Evolutionary conservation across 1,140 invertebrate species (phyloP), one percentile per base, ranked within the genome.

Genomic region (Zaprionus africanus): DNA sequence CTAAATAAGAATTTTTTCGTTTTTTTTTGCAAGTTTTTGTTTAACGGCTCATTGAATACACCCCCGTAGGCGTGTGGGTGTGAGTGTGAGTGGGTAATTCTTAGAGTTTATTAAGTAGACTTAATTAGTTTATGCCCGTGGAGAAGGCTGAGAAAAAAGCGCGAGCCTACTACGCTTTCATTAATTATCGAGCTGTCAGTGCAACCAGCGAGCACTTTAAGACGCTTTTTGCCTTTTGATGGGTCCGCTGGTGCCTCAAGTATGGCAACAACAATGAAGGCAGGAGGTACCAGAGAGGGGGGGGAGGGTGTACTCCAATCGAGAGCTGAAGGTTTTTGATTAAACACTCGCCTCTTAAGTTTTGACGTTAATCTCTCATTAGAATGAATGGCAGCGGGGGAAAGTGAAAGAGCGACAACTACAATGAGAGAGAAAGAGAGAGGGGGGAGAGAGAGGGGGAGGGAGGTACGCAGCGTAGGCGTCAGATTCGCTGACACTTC

Each of bases 291-390:
- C 28, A 9, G 31, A 1, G 9, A 28, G 28, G 9, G 28, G 28
- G 11, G 46, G 51, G 11, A 51, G 3, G 51, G 2, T n/a, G n/a
- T 24, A 43, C 41, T 62, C 24, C n/a, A 58, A 41, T 53, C 43
- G 46, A 60, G 56, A 61, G 67, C 31, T 38, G 53, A 70, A 67
- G 63, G 65, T 79, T 88, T 88, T 87, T 87, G 84, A 88, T 88
- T 84, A 85, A 87, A 87, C 84, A 83, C 65, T 88, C 75, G 78
- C 81, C 76, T 88, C 75, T 86, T 68, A 87, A 87, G 74, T 88
- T 87, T 81, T 88, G 84, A 88, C 84, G 85, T 79, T 84, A 84
- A 87, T 87, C 85, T 88, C 88, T 88, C 81, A 81, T 81, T 80
- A 75, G 63, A 78, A 77, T 61, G 64, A 54, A 53, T 12, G 51